These are phyloP conservation scores for Gymnobelideus leadbeateri DNA, from an alignment of 2,113 vertebrate species.

Conservation along the genomic window DNA sequence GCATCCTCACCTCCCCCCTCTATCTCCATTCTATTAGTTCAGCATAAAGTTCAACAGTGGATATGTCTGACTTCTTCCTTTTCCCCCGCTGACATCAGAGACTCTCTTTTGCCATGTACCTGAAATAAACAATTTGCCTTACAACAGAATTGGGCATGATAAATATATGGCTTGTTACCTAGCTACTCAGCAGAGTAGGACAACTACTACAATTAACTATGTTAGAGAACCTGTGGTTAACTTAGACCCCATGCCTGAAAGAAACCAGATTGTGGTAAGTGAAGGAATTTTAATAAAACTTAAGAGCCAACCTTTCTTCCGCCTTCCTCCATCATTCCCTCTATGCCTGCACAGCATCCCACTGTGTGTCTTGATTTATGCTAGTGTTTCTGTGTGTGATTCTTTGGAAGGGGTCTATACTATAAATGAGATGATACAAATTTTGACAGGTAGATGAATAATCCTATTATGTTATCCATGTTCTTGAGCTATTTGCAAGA, in stretches of 20 bases:
- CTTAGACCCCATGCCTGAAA: slow-evolving; percentile 7
- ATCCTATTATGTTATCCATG: background rate
- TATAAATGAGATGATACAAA: background rate
- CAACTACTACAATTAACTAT: background rate
- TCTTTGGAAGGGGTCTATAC: background rate
- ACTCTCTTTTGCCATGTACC: background rate
- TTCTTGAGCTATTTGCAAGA: slow-evolving; percentile 39
- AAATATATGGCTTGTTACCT: slow-evolving; percentile 8
- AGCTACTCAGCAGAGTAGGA: background rate
- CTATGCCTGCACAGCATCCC: background rate
- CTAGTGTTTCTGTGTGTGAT: background rate
- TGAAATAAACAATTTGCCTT: slow-evolving; percentile 17
- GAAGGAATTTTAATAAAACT: background rate
- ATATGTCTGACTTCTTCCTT: background rate
- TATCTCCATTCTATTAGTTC: background rate
- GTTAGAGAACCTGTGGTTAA: background rate
- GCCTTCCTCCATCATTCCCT: slow-evolving; percentile 18
- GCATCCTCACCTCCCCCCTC: background rate
- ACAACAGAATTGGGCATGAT: background rate
- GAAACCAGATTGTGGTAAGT: slow-evolving; percentile 33
- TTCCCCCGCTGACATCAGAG: background rate
- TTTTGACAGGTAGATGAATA: background rate
- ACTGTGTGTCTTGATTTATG: background rate
- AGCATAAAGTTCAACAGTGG: background rate
- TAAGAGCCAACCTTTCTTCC: slow-evolving; percentile 11